These are phyloP conservation scores for Galaxias olidus DNA, from an alignment of 2,797 vertebrate species.

Conservation along the genomic window DNA sequence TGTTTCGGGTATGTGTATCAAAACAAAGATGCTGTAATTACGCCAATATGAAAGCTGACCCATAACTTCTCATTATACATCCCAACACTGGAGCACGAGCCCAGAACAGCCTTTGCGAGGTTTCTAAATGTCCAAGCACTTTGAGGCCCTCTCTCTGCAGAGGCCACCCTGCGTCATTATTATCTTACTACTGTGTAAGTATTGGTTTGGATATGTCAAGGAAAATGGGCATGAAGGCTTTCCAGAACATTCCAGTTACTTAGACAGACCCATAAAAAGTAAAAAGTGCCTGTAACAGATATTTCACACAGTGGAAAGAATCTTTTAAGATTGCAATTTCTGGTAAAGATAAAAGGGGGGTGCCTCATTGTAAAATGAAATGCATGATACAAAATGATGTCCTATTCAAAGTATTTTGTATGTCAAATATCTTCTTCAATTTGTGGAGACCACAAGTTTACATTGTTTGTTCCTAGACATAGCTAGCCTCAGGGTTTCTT, in stretches of 20 bases:
- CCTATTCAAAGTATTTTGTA: background rate
- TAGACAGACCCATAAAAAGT: conserved; percentile 15
- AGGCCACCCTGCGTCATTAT: conserved; percentile 8
- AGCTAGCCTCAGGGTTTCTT: background rate
- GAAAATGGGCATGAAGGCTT: conserved; percentile 10
- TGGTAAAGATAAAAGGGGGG: no score
- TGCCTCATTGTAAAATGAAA: no score
- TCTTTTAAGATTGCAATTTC: background rate
- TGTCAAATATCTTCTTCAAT: background rate
- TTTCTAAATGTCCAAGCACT: conserved; percentile 5
- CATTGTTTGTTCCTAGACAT: background rate
- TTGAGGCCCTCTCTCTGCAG: conserved; percentile 11
- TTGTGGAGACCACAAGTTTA: background rate
- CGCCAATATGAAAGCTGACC: background rate
- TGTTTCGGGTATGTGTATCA: conserved; percentile 18
- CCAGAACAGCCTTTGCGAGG: background rate
- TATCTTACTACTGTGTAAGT: conserved; percentile 15
- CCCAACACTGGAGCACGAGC: no score
- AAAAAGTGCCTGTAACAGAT: background rate
- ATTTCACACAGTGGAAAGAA: background rate
- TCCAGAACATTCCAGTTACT: conserved; percentile 28
- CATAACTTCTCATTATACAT: no score
- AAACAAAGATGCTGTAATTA: conserved; percentile 13
- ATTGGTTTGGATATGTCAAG: conserved; percentile 13
- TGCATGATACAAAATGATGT: no score